phyloP scores from a whole-genome alignment of 1,140 invertebrate species.

The Bombus picipes region DNA sequence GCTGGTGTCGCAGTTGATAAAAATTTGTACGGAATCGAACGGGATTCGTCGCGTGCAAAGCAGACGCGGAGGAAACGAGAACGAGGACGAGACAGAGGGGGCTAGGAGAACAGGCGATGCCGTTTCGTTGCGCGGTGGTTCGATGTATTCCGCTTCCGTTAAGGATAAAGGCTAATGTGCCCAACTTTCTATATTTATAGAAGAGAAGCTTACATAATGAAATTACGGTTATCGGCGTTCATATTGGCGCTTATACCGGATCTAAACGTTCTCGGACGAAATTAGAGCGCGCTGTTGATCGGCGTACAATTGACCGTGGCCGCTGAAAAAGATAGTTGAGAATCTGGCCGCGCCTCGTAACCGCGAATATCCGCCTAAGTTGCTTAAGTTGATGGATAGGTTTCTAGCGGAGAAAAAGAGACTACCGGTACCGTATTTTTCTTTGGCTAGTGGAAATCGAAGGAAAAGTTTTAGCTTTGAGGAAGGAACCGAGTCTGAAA shows the following conservation, averaged over 20 bases:
- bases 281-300: background rate
- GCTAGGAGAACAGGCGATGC: constrained; percentile 1
- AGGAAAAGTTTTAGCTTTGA: background rate
- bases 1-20: background rate
- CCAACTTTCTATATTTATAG: constrained; percentile 50
- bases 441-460: background rate
- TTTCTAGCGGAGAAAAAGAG: background rate
- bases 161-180: constrained; percentile 3
- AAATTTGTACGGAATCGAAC: background rate
- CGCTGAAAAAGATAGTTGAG: too few species aligned
- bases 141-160: constrained; percentile 23
- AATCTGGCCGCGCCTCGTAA: background rate
- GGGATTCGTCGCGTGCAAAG: background rate
- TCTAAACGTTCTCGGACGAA: background rate
- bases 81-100: background rate
- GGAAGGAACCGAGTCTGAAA: background rate
- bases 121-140: constrained; percentile 17
- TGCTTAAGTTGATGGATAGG: background rate
- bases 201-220: constrained; percentile 62
- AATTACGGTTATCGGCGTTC: constrained; percentile 65
- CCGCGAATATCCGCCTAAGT: background rate
- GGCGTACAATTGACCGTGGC: background rate
- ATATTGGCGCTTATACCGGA: constrained; percentile 26
- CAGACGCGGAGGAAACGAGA: background rate
- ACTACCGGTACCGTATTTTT: background rate